Conservation (phyloP, 2,888 invertebrate genomes). For the Papilio protenor region DNA sequence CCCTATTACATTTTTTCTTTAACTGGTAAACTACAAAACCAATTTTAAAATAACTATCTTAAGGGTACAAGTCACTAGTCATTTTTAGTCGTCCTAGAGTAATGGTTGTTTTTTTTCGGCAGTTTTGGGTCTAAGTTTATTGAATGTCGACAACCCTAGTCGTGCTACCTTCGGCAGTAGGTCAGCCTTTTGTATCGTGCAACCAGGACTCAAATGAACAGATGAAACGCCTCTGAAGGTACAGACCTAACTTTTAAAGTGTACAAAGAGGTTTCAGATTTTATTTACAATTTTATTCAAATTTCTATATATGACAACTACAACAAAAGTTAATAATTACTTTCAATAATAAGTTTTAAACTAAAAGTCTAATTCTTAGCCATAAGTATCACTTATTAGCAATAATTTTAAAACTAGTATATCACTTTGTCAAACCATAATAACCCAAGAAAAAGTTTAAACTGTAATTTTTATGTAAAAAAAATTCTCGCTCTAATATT, state of each 20-base stretch:
- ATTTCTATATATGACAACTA: background rate
- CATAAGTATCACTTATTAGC: too few relatives aligned
- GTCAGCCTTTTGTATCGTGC: conserved; percentile 27
- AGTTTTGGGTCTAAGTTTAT: background rate
- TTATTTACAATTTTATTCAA: background rate
- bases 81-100: background rate
- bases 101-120: background rate
- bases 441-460: too few relatives aligned
- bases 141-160: background rate
- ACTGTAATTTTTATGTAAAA: too few relatives aligned
- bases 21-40: background rate
- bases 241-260: background rate
- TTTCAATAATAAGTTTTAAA: too few relatives aligned
- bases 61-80: background rate
- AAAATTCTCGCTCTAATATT: background rate
- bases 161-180: conserved; percentile 13
- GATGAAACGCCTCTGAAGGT: conserved; percentile 25
- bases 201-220: conserved; percentile 22
- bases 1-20: background rate
- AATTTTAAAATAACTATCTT: background rate
- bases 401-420: background rate
- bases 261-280: background rate
- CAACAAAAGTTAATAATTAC: background rate
- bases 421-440: background rate
- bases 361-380: too few relatives aligned